Evolutionary conservation across 2,797 vertebrate species (phyloP), one percentile per base, ranked within the genome.

Genomic region (Oceanodroma leucorhoa): DNA sequence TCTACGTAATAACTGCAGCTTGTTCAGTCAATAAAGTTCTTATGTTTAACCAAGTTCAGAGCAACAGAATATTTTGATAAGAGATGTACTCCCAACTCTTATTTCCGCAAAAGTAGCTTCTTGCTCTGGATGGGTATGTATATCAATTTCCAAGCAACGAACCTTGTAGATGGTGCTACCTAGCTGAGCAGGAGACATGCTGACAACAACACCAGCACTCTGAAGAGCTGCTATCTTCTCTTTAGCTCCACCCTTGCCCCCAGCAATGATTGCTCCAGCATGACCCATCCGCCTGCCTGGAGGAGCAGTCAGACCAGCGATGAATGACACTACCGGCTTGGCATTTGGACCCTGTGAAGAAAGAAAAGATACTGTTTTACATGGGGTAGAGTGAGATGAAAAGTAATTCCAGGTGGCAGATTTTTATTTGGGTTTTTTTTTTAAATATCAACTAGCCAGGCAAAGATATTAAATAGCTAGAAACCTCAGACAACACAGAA

Each of bases 171-270:
- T 99, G 83, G 99, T 99, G 97, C 99, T 99, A 48, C 99, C 99
- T 71, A 99, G 98, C 97, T 99, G 99, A 32, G 99, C 99, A 9
- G 99, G 99, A 72, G 99, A 99, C 99, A 99, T 99, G 97, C 99
- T 99, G 97, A 99, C 98, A 9, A 99, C 98, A 14, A 99, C 99
- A 7, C 99, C 99, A 3, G 99, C 99, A 0, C 97, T 98, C 98
- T 99, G 99, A n/a, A 99, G 99, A 77, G 99, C 99, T 4, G 99
- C 93, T 21, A 99, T 99, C 98, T 99, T 99, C 98, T 99, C 99
- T 97, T 99, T 99, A 79, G 99, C 99, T 34, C 99, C 99, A 24
- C 99, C 99, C 94, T 99, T 99, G 13, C 99, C 99, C 20, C 99
- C 99, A 27, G 99, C 99, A 22, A 99, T 99, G 97, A 99, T 99